phyloP scores from a whole-genome alignment of 2,888 invertebrate genomes.

The Cephus pulcher region DNA sequence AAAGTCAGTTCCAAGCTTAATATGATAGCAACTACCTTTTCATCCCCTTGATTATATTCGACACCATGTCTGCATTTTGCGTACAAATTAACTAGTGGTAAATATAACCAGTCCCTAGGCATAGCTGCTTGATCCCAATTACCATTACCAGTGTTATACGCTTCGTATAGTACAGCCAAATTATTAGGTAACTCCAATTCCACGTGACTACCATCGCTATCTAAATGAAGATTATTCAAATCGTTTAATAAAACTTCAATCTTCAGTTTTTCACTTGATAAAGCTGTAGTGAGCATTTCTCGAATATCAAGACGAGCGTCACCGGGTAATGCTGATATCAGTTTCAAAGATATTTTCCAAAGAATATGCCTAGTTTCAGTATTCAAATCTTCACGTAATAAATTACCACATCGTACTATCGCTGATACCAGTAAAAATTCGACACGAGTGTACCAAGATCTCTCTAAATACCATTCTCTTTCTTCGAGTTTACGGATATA shows the following conservation, averaged over 20 bases:
- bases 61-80: constrained; percentile 61
- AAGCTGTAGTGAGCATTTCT: constrained; percentile 45
- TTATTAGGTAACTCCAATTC: constrained; percentile 37
- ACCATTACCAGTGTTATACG: constrained; percentile 42
- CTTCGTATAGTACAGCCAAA: constrained; percentile 43
- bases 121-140: constrained; percentile 74
- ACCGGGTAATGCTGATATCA: constrained; percentile 56
- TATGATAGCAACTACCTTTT: constrained; percentile 40
- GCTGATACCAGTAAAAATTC: constrained; percentile 51
- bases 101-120: constrained; percentile 85
- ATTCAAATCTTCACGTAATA: constrained; percentile 31
- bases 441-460: constrained; percentile 58
- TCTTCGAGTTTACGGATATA: constrained; percentile 49
- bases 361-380: constrained; percentile 33
- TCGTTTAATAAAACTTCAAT: constrained; percentile 41
- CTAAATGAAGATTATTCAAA: constrained; percentile 39
- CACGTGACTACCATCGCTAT: constrained; percentile 15
- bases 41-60: constrained; percentile 32
- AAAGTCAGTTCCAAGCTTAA: constrained; percentile 52
- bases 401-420: constrained; percentile 42
- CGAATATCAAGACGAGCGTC: constrained; percentile 46
- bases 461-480: constrained; percentile 53
- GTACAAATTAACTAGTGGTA: constrained; percentile 75
- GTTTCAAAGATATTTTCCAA: constrained; percentile 55
- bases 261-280: constrained; percentile 47